A percentile compares a stretch with the other conserved stretches of the same genome.
Conservation (phyloP, 37 sponge, comb jelly and placozoan species). For the Agelas oroides region DNA sequence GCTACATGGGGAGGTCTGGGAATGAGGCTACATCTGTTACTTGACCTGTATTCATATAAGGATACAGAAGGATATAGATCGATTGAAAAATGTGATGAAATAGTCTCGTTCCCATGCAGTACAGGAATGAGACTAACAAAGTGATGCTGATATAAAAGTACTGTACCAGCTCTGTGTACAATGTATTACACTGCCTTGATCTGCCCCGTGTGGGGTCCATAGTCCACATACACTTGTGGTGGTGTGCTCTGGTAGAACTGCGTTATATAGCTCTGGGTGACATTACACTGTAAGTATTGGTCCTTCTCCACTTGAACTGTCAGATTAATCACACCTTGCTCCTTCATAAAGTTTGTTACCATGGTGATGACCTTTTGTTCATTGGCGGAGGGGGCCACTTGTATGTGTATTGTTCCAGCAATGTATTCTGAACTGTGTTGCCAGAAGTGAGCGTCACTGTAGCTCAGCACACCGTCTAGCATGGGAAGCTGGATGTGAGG, state of each 20-base stretch:
- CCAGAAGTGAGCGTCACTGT: conserved; percentile 92
- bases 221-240: conserved; percentile 86
- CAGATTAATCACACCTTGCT: conserved; percentile 66
- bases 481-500: conserved; percentile 52
- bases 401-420: conserved; percentile 86
- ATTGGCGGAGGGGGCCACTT: conserved; percentile 79
- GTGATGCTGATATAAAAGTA: too few species aligned
- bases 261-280: conserved; percentile 37
- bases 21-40: too few species aligned
- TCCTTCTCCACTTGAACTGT: conserved; percentile 97
- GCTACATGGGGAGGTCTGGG: too few species aligned
- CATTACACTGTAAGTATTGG: conserved; percentile 42
- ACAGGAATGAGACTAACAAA: too few species aligned
- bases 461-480: conserved; percentile 83
- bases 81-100: too few species aligned
- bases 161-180: background rate
- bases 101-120: too few species aligned
- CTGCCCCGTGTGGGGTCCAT: conserved; percentile 77
- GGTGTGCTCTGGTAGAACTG: conserved; percentile 52
- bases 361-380: conserved; percentile 84
- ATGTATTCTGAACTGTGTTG: conserved; percentile 68
- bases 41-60: too few species aligned
- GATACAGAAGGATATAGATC: too few species aligned
- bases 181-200: conserved; percentile 44
- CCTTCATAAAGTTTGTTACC: conserved; percentile 79